phyloP scores from a whole-genome alignment of 2,888 invertebrate genomes.

The Pristionchus entomophagus region DNA sequence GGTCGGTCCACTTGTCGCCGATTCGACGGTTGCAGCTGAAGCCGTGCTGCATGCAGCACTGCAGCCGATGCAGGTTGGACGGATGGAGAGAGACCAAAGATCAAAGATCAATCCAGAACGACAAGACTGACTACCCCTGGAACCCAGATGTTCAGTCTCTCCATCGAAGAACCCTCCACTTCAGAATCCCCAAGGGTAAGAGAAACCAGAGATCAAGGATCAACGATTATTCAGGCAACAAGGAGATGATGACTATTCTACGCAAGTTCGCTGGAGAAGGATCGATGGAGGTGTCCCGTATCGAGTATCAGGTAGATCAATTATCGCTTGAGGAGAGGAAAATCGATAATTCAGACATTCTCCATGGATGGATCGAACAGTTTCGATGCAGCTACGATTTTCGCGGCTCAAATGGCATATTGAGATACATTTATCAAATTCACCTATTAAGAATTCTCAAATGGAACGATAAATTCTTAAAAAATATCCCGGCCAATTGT shows the following conservation, averaged over 20 bases:
- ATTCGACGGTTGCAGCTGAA: neutral
- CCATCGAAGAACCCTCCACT: constrained; percentile 50
- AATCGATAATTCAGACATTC: constrained; percentile 7
- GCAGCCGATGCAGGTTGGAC: neutral
- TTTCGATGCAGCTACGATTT: neutral
- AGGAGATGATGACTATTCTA: neutral
- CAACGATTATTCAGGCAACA: neutral
- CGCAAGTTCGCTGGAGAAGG: constrained; percentile 26
- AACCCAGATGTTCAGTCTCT: constrained; percentile 52
- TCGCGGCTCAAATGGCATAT: neutral
- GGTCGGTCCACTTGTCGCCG: constrained; percentile 9
- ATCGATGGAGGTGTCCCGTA: neutral
- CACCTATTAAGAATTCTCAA: neutral
- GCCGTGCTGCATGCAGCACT: neutral
- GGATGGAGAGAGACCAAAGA: neutral
- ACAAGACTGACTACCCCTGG: constrained; percentile 50
- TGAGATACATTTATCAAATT: neutral
- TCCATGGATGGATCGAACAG: neutral
- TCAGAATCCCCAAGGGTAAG: constrained; percentile 46
- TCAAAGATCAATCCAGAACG: constrained; percentile 43
- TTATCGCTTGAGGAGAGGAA: too few species aligned
- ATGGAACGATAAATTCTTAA: neutral
- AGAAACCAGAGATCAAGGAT: neutral
- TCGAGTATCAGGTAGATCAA: neutral
- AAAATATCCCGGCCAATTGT: neutral